These are phyloP conservation scores for Cephus pygmeus DNA, from an alignment of 2,888 invertebrate species.

Conservation along the genomic window DNA sequence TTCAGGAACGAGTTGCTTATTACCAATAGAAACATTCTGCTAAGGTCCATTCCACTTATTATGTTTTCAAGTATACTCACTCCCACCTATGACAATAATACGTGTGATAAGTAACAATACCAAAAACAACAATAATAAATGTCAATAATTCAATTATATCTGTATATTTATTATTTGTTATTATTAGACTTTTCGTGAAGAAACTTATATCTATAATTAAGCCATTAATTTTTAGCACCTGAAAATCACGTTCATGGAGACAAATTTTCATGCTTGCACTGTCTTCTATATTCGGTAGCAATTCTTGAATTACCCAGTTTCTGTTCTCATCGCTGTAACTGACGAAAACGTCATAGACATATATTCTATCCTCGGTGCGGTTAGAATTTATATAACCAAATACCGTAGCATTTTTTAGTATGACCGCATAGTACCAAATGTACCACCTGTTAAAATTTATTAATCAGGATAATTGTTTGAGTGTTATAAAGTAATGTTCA, in stretches of 20 bases:
- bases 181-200: neutral
- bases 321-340: conserved; percentile 76
- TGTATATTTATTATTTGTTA: neutral
- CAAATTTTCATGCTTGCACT: conserved; percentile 72
- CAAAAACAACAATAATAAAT: neutral
- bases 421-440: conserved; percentile 71
- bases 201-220: neutral
- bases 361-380: conserved; percentile 35
- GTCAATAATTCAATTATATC: neutral
- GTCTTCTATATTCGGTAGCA: conserved; percentile 74
- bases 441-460: conserved; percentile 55
- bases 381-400: conserved; percentile 70
- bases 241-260: conserved; percentile 78
- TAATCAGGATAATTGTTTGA: neutral
- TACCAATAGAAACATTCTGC: conserved; percentile 73
- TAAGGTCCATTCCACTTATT: conserved; percentile 76
- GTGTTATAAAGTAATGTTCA: neutral
- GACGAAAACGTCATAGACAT: conserved; percentile 75
- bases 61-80: conserved; percentile 78
- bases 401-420: conserved; percentile 71
- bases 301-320: conserved; percentile 73
- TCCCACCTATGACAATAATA: conserved; percentile 69
- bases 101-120: neutral
- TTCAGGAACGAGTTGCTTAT: conserved; percentile 73
- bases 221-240: conserved; percentile 61